Conservation (phyloP, 2,888 invertebrate genomes). For the Ypsolopha scabrella region DNA sequence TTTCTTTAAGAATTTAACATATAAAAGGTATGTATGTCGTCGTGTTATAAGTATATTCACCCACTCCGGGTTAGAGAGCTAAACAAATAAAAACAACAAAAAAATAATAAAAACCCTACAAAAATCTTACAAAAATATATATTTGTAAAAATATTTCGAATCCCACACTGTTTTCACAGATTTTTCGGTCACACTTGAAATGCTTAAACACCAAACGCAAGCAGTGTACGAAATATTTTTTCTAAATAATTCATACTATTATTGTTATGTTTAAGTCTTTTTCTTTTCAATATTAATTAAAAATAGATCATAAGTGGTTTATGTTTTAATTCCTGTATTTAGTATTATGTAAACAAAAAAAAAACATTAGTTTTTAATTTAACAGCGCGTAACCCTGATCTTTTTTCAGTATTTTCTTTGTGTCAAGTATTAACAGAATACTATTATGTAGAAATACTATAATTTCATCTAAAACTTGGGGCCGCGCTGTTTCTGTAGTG, state of each 20-base stretch:
- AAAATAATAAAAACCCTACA: slow-evolving; percentile 23
- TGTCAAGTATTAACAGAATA: neutral
- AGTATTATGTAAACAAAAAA: neutral
- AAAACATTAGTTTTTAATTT: neutral
- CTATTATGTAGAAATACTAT: neutral
- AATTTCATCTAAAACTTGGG: neutral
- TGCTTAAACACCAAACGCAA: slow-evolving; percentile 15
- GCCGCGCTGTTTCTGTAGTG: slow-evolving; percentile 13
- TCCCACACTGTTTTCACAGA: slow-evolving; percentile 14
- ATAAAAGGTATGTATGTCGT: slow-evolving; percentile 47
- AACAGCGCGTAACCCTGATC: too few species aligned
- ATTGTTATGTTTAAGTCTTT: neutral
- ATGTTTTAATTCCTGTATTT: neutral
- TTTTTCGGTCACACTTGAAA: slow-evolving; percentile 14
- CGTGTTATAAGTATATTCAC: slow-evolving; percentile 43
- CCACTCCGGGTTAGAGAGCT: slow-evolving; percentile 56
- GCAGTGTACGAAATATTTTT: neutral
- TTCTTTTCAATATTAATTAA: neutral
- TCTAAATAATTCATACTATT: neutral
- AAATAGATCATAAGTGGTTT: neutral
- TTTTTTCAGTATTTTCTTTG: neutral
- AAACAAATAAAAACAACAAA: slow-evolving; percentile 24
- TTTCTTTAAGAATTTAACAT: slow-evolving; percentile 22
- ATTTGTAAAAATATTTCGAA: slow-evolving; percentile 40
- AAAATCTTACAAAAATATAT: slow-evolving; percentile 16